phyloP scores from a whole-genome alignment of 1,140 invertebrate species.

The Coelopa frigida region DNA sequence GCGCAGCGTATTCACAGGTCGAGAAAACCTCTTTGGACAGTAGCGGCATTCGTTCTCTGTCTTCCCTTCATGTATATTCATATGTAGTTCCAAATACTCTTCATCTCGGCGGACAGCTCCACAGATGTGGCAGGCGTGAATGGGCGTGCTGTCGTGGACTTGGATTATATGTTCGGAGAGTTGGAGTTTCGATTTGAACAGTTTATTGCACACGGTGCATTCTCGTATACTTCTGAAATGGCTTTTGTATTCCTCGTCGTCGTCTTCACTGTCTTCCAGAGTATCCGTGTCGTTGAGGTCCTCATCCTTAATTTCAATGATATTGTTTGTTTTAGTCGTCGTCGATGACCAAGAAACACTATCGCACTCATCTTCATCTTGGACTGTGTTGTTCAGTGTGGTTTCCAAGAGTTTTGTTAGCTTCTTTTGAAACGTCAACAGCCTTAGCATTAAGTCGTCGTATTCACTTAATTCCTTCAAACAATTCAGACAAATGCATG shows the following conservation, averaged over 20 bases:
- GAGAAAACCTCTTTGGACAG: constrained; percentile 34
- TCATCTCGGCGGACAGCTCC: constrained; percentile 22
- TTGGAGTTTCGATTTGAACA: constrained; percentile 27
- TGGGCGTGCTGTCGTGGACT: not conserved
- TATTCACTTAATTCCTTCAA: constrained; percentile 32
- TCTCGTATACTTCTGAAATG: not conserved
- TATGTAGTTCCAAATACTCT: constrained; percentile 39
- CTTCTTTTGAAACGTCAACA: constrained; percentile 32
- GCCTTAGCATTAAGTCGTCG: constrained; percentile 36
- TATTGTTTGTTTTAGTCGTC: constrained; percentile 8
- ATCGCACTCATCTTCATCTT: constrained; percentile 2
- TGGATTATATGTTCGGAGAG: constrained; percentile 28
- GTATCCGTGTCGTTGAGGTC: constrained; percentile 6
- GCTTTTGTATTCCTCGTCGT: not conserved
- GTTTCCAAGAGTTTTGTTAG: constrained; percentile 22
- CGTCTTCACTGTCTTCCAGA: constrained; percentile 1
- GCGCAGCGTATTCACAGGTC: constrained; percentile 35
- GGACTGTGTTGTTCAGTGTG: not conserved
- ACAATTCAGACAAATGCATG: constrained; percentile 26
- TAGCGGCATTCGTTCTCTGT: constrained; percentile 39
- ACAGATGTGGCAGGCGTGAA: constrained; percentile 10
- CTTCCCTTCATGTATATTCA: constrained; percentile 40
- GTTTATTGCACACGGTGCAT: constrained; percentile 9
- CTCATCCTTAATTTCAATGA: constrained; percentile 10
- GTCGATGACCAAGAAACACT: constrained; percentile 5